Percentiles rank a stretch among this genome's conserved stretches.
These are phyloP conservation scores for Mohoua ochrocephala DNA, from an alignment of 2,113 vertebrate species.

Conservation along the genomic window DNA sequence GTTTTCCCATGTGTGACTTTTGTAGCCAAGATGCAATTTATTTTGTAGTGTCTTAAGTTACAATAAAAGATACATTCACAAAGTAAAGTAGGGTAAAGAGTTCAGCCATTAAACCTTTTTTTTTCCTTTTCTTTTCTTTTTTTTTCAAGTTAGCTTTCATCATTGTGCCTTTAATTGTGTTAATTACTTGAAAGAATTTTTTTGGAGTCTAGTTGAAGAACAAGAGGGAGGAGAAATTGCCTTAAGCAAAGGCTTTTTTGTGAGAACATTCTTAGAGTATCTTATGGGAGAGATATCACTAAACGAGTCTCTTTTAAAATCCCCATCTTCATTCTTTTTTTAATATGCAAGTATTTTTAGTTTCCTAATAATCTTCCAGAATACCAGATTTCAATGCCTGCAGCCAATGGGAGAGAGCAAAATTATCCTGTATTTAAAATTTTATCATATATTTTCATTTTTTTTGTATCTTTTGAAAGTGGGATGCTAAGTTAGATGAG, in stretches of 20 bases:
- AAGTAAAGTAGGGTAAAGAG: constrained; percentile 7
- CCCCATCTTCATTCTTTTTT: not conserved
- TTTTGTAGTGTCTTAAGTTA: constrained; percentile 16
- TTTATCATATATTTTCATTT: not conserved
- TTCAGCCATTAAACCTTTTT: not conserved
- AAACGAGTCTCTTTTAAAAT: not conserved
- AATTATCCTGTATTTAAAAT: not conserved
- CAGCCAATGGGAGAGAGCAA: not conserved
- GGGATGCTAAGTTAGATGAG: not conserved
- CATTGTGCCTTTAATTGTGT: not conserved
- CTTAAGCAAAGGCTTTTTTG: not conserved
- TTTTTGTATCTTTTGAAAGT: not conserved
- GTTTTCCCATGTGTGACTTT: not conserved
- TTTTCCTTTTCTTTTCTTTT: not conserved
- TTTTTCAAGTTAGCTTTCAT: not conserved
- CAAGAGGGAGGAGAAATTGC: not conserved
- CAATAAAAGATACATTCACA: not conserved
- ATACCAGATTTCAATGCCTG: not conserved
- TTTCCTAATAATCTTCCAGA: not conserved
- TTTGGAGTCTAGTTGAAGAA: not conserved
- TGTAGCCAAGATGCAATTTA: constrained; percentile 26
- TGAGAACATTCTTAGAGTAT: not conserved
- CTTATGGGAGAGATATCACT: not conserved
- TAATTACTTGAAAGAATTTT: constrained; percentile 28
- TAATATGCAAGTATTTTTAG: not conserved